Conservation (phyloP, 2,113 vertebrate genomes). For the Limnothrissa miodon region DNA sequence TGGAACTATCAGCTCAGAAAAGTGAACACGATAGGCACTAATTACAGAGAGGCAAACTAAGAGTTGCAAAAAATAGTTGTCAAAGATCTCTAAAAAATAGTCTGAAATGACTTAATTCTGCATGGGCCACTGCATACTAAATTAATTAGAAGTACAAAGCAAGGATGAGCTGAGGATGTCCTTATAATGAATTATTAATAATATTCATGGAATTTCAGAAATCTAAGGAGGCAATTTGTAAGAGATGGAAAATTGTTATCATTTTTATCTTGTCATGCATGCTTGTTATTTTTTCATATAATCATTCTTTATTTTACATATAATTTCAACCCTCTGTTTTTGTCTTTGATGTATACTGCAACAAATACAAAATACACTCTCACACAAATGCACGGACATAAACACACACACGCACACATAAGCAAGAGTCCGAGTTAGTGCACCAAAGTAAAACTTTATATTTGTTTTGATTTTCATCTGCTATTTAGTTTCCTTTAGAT, state of each 20-base stretch:
- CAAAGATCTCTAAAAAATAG: neutral
- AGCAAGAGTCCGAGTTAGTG: too few relatives aligned
- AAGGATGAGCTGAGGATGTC: neutral
- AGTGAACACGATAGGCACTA: neutral
- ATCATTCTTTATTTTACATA: neutral
- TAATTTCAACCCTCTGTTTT: neutral
- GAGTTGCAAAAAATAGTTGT: neutral
- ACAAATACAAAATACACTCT: neutral
- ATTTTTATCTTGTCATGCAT: neutral
- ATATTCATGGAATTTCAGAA: neutral
- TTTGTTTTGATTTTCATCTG: neutral
- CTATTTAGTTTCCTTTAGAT: neutral
- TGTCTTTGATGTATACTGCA: neutral
- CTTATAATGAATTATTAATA: slow-evolving; percentile 20
- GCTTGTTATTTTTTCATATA: neutral
- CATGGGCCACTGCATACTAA: slow-evolving; percentile 9
- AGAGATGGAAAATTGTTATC: neutral
- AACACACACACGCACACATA: neutral
- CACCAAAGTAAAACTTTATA: neutral
- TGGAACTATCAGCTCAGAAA: neutral
- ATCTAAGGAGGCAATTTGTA: neutral
- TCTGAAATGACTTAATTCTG: slow-evolving; percentile 14
- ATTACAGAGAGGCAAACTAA: neutral
- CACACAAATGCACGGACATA: neutral
- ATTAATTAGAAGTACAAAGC: slow-evolving; percentile 20